Percentiles rank a stretch among this genome's conserved stretches.
Evolutionary conservation across 2,113 vertebrate genomes (phyloP).

Genomic region (Circaetus gallicus): DNA sequence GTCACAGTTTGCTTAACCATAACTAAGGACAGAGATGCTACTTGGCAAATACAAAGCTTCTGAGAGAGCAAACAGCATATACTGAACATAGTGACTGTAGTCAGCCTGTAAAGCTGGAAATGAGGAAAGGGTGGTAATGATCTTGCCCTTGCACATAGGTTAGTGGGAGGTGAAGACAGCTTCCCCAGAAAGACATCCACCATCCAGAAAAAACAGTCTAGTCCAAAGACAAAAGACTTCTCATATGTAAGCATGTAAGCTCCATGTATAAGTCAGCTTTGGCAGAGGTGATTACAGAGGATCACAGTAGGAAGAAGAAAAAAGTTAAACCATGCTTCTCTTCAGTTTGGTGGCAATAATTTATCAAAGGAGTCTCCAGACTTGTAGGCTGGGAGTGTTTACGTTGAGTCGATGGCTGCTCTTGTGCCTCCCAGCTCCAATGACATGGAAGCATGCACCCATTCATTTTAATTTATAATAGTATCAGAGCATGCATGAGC

Average conservation of each 20-base stretch:
- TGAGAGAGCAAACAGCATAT: neutral
- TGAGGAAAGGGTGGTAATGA: neutral
- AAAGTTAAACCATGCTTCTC: neutral
- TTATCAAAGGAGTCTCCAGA: neutral
- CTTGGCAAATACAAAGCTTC: neutral
- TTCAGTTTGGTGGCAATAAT: neutral
- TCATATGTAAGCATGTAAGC: neutral
- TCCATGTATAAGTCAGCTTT: neutral
- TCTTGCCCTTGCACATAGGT: neutral
- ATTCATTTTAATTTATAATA: neutral
- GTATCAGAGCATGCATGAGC: neutral
- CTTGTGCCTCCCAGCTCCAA: neutral
- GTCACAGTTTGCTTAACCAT: neutral
- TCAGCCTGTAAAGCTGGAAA: neutral
- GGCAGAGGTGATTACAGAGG: neutral
- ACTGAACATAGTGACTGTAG: neutral
- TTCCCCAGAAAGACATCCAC: neutral
- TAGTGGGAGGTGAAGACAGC: neutral
- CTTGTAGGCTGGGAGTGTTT: neutral
- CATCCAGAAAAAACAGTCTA: neutral
- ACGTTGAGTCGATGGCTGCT: neutral
- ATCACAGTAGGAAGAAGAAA: neutral
- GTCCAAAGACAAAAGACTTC: neutral
- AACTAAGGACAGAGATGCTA: neutral
- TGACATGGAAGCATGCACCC: neutral